Base-by-base conservation (phyloP, 1,140 invertebrate genomes). In the Caenorhabditis latens region DNA sequence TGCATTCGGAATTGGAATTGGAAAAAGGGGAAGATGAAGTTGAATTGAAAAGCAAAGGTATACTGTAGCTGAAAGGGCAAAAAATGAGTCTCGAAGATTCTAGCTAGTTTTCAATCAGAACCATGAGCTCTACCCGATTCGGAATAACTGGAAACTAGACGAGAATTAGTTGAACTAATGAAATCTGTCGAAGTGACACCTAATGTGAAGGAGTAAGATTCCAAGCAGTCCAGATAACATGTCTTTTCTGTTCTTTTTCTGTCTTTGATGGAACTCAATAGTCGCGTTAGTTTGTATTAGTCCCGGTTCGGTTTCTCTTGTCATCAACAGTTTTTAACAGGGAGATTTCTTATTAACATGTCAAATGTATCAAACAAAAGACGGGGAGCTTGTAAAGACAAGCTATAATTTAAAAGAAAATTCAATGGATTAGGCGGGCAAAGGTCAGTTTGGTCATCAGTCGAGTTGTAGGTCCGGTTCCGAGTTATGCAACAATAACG, bases 401-500 rank as follows among this genome's bases (percentile, higher is more conserved):
- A 63, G 61, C 61, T 32, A 21, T 14, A 21, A 63, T 40, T 8
- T 53, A 21, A 21, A 11, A 63, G n/a, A 32, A 63, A 63, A 32
- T 21, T 63, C 61, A 32, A 32, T 13, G 1, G 21, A 40, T 32
- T 24, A 63, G 9, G 24, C 7, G 9, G n/a, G n/a, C 9, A 63
- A 32, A 63, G 9, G 61, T 63, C 19, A 32, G 11, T 4, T 32
- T 24, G 61, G 9, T 63, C 11, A 63, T 63, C 21, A 63, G 24
- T 11, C 24, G 61, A 63, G 61, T 32, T 8, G 1, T 8, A 4
- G 61, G 61, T 63, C 61, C 61, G 61, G 61, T 63, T 63, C 61
- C 61, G 61, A 63, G 61, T 63, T 24, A 63, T 14, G 61, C 61
- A 32, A 63, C 61, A 32, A 63, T 63, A 6, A 63, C 61, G n/a